These are phyloP conservation scores for Drosophila formosana DNA, from an alignment of 2,888 invertebrate species.

Conservation along the genomic window DNA sequence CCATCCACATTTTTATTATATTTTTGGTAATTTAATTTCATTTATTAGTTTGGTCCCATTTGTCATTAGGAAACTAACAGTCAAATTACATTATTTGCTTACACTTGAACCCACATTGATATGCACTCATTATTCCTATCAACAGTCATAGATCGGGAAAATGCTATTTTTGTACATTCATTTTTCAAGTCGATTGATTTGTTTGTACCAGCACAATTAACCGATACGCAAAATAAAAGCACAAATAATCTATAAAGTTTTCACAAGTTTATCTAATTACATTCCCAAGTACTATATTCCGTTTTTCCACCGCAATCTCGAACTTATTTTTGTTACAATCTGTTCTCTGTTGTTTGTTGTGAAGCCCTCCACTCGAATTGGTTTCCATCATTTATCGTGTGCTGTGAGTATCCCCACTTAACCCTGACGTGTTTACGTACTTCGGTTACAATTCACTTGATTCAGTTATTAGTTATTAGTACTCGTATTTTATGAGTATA, in stretches of 20 bases:
- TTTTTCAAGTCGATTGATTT: not conserved
- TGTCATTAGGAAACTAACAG: not conserved
- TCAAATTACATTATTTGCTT: not conserved
- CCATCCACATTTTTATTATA: not conserved
- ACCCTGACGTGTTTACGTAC: slow-evolving; percentile 49
- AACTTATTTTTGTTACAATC: not conserved
- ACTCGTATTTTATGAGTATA: slow-evolving; percentile 48
- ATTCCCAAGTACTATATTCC: slow-evolving; percentile 14
- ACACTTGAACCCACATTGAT: not conserved
- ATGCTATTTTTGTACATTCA: not conserved
- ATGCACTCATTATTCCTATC: not conserved
- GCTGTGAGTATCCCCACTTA: slow-evolving; percentile 24
- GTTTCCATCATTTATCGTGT: not conserved
- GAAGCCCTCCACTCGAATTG: not conserved
- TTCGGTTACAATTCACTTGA: slow-evolving; percentile 48
- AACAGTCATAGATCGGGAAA: not conserved
- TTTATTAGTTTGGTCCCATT: not conserved
- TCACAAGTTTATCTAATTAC: slow-evolving; percentile 12
- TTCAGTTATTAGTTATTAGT: slow-evolving; percentile 57
- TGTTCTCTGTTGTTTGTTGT: not conserved
- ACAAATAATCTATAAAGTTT: slow-evolving; percentile 1
- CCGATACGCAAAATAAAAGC: not conserved
- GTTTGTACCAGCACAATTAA: not conserved
- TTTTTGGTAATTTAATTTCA: slow-evolving; percentile 1
- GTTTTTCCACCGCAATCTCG: not conserved